Base-by-base conservation (phyloP, 2,888 invertebrate genomes). In the Lobophora halterata region DNA sequence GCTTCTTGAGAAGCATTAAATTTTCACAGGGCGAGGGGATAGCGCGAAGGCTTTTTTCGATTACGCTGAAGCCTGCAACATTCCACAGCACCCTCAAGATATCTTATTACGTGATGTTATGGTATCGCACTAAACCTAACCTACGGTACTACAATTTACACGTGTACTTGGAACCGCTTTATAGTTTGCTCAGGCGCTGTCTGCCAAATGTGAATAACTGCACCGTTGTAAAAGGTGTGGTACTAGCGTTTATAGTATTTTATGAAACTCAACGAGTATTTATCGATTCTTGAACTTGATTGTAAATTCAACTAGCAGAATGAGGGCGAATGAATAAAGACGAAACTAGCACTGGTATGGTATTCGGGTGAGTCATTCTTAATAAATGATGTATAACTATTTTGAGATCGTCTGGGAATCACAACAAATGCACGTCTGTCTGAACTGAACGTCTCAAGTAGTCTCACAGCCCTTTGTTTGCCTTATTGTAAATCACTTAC, bases 331-430 rank as follows among this genome's bases (percentile, higher is more conserved):
- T 39, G 29, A 38, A 36, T 34, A 35, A 40, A 20, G 33, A 18
- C 20, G 9, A 30, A 16, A 33, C 17, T 28, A 29, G 17, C 19
- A 45, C 49, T 48, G 33, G 29, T 35, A 42, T 44, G 47, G 37
- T 46, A 50, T 42, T 42, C 5, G 37, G 35, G 55, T 79, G 79
- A 80, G 53, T 76, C 79, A 78, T 68, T 63, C 56, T 46, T 45
- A 58, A 57, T 60, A 56, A 55, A 58, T 61, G 56, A 59, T 58
- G 65, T 72, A 68, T 52, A 49, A 48, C 57, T 79, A 80, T 85
- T 83, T 81, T 58, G 60, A 72, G 75, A 73, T 54, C 71, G 80
- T 81, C 80, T 82, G 78, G 67, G 70, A 72, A 78, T 78, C 71
- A 73, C 65, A 65, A 64, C 60, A 70, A 71, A 63, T 68, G 70